Base-by-base conservation (phyloP, 2,888 invertebrate species). In the Lycaena phlaeas region DNA sequence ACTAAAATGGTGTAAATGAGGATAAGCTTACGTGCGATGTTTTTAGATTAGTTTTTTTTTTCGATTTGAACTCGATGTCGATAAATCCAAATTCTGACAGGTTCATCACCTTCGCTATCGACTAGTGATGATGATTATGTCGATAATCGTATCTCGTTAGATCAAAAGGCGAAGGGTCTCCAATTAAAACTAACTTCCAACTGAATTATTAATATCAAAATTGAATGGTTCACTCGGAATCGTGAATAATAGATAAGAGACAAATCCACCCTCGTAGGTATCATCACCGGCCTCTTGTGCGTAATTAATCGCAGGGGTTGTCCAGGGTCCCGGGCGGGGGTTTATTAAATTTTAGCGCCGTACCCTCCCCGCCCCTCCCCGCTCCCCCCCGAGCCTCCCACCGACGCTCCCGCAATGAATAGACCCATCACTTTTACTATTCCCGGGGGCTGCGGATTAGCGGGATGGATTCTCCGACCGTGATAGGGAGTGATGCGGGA, bases 311-410 rank as follows among this genome's bases (percentile, higher is more conserved):
- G 78, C 60, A 55, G 61, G 68, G 74, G 62, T 66, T 67, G 76
- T 64, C 70, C 75, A 61, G 66, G 60, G 65, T 52, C 62, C 64
- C 54, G 53, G 55, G 49, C 50, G 52, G 59, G n/a, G 75, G 76
- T 82, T 84, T 84, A 84, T 84, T 84, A 84, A 82, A 84, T 84
- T 84, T 82, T 82, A 81, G 82, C 82, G 81, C 81, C 71, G 68
- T 52, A 51, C 57, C 52, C 55, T 54, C 63, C 52, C 45, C 48
- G 50, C 47, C 47, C 46, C 29, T 31, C 37, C 40, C 48, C n/a
- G n/a, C n/a, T n/a, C n/a, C 56, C 60, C 57, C 63, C 54, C 54
- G 51, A 44, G 47, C 50, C 47, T 46, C 46, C 29, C 30, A 36
- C 40, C 48, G n/a, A n/a, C n/a, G n/a, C n/a, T 55, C 60, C 57